A percentile compares a stretch with the other conserved stretches of the same genome.
Conservation (phyloP, 1,140 invertebrate genomes). For the Eufriesea mexicana region DNA sequence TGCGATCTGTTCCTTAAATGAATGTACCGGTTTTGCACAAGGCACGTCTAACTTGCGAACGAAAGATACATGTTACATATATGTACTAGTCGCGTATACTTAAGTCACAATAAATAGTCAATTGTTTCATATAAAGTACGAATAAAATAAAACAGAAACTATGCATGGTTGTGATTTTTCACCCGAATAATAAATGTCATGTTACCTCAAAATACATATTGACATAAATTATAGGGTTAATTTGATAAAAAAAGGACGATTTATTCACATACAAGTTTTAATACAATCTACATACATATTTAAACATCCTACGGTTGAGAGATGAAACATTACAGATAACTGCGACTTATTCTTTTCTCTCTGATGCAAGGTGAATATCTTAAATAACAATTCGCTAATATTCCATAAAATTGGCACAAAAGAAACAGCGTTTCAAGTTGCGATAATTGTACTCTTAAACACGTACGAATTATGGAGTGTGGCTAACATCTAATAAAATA, state of each 20-base stretch:
- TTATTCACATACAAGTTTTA: slow-evolving; percentile 63
- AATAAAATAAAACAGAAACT: slow-evolving; percentile 71
- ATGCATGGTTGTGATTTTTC: slow-evolving; percentile 7
- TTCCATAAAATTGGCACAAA: slow-evolving; percentile 34
- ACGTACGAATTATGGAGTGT: background rate
- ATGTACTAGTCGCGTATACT: slow-evolving; percentile 79
- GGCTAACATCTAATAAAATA: slow-evolving; percentile 43
- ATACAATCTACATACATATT: slow-evolving; percentile 58
- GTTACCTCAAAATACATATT: too few relatives aligned
- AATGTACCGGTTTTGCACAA: slow-evolving; percentile 66
- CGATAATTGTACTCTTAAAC: slow-evolving; percentile 36
- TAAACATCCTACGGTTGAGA: slow-evolving; percentile 46
- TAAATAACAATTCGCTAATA: slow-evolving; percentile 46
- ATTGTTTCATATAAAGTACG: slow-evolving; percentile 79
- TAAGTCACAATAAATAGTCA: slow-evolving; percentile 80
- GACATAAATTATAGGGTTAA: background rate
- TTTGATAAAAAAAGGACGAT: slow-evolving; percentile 60
- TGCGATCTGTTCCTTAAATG: slow-evolving; percentile 45
- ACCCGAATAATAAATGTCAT: background rate
- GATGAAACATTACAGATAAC: slow-evolving; percentile 47
- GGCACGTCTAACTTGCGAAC: slow-evolving; percentile 61
- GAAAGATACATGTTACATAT: slow-evolving; percentile 77
- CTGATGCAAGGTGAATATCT: slow-evolving; percentile 33
- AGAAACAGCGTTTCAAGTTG: slow-evolving; percentile 10
- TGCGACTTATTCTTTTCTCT: slow-evolving; percentile 6